Evolutionary conservation across 1,140 invertebrate genomes (phyloP).

Genomic region (Ostrea edulis): DNA sequence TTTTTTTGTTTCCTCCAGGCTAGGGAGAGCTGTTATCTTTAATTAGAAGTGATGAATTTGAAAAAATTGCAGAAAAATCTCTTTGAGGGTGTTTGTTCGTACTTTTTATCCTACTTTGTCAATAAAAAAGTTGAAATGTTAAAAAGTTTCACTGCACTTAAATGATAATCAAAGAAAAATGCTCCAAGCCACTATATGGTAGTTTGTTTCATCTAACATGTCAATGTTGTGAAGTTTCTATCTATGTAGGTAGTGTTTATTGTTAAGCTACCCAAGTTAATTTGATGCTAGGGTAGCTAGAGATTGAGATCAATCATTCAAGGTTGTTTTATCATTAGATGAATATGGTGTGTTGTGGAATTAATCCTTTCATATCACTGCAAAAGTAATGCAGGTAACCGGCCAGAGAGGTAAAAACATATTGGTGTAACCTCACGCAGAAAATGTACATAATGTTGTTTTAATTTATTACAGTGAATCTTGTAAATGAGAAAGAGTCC

Average conservation of each 20-base stretch:
- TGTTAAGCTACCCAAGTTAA: neutral
- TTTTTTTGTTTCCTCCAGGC: conserved; percentile 17
- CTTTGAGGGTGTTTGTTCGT: conserved; percentile 9
- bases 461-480: conserved; percentile 26
- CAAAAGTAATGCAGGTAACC: neutral
- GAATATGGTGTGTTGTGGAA: too few relatives aligned
- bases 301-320: neutral
- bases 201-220: neutral
- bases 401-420: neutral
- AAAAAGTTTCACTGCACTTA: neutral
- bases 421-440: neutral
- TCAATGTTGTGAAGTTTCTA: neutral
- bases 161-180: conserved; percentile 5
- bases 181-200: neutral
- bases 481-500: conserved; percentile 3
- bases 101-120: neutral
- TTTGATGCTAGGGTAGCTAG: neutral
- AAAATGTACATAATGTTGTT: conserved; percentile 11
- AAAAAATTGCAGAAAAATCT: neutral
- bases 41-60: conserved; percentile 5
- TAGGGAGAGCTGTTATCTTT: conserved; percentile 6
- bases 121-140: conserved; percentile 24
- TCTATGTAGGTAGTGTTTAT: neutral
- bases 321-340: neutral
- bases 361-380: neutral